These are phyloP conservation scores for Mythimna loreyi DNA, from an alignment of 2,888 invertebrate species.

Conservation along the genomic window DNA sequence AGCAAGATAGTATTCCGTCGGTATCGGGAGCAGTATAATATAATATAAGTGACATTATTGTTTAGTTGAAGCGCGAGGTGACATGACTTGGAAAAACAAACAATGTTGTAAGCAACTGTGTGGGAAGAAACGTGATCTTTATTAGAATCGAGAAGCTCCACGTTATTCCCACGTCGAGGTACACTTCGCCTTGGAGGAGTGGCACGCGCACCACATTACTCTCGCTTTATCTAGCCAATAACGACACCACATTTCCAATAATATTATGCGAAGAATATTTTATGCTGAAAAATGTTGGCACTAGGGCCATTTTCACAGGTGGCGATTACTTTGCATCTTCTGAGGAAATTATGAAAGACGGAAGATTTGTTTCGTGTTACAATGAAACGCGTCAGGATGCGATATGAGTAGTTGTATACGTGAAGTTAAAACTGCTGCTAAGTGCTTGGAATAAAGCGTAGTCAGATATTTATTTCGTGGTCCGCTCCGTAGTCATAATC, in stretches of 20 bases:
- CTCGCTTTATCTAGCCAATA: conserved; percentile 57
- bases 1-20: neutral
- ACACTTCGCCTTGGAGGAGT: conserved; percentile 23
- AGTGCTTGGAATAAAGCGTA: neutral
- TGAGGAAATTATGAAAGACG: conserved; percentile 2
- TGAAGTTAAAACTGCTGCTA: neutral
- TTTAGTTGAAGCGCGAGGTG: conserved; percentile 49
- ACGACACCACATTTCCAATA: conserved; percentile 49
- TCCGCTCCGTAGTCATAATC: conserved; percentile 1
- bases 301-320: neutral
- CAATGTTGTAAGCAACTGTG: conserved; percentile 53
- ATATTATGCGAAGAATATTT: conserved; percentile 46
- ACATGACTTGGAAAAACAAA: conserved; percentile 55
- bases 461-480: neutral
- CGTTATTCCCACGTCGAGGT: conserved; percentile 43
- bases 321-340: neutral
- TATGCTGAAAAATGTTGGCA: conserved; percentile 24
- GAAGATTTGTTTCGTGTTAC: neutral
- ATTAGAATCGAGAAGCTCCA: conserved; percentile 65
- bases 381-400: neutral
- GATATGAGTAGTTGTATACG: neutral
- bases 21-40: neutral
- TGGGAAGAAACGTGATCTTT: conserved; percentile 67
- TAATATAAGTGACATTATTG: neutral
- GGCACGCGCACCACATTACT: conserved; percentile 65